Conservation (phyloP, 2,888 invertebrate genomes). For the Platycnemis pennipes region DNA sequence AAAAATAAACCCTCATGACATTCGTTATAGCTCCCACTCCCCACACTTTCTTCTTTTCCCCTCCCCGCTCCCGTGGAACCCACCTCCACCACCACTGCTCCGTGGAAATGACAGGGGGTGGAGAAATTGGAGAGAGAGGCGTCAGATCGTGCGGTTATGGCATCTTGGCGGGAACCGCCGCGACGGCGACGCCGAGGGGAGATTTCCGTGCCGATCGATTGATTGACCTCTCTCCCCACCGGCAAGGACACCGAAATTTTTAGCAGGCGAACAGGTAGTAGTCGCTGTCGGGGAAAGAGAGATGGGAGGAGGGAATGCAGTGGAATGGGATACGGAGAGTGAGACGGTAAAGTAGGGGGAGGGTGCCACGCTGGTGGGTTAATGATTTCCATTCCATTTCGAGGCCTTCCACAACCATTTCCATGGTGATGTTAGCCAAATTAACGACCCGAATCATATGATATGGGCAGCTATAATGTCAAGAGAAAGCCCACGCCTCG, state of each 20-base stretch:
- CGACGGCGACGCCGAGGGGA: not conserved
- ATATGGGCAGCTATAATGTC: not conserved
- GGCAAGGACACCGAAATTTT: constrained; percentile 16
- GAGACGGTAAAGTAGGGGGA: not conserved
- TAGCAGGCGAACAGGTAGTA: not conserved
- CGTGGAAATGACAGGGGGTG: not conserved
- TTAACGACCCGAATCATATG: not conserved
- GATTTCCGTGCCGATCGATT: not conserved
- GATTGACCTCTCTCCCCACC: not conserved
- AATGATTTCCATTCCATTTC: not conserved
- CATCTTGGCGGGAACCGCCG: not conserved
- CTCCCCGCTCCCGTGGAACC: no score
- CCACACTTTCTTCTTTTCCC: no score
- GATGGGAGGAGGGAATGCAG: not conserved
- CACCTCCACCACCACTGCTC: no score
- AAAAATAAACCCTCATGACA: no score
- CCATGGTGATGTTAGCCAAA: not conserved
- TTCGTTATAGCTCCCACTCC: not conserved
- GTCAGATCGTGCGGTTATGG: not conserved
- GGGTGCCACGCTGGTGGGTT: not conserved
- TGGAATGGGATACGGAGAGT: not conserved
- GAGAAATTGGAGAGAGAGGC: not conserved
- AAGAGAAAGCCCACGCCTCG: no score
- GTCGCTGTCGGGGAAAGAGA: not conserved
- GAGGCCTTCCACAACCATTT: not conserved